Evolutionary conservation across 2,797 vertebrate genomes (phyloP), one percentile per base, ranked within the genome.

Genomic region (Leptodactylus fallax): DNA sequence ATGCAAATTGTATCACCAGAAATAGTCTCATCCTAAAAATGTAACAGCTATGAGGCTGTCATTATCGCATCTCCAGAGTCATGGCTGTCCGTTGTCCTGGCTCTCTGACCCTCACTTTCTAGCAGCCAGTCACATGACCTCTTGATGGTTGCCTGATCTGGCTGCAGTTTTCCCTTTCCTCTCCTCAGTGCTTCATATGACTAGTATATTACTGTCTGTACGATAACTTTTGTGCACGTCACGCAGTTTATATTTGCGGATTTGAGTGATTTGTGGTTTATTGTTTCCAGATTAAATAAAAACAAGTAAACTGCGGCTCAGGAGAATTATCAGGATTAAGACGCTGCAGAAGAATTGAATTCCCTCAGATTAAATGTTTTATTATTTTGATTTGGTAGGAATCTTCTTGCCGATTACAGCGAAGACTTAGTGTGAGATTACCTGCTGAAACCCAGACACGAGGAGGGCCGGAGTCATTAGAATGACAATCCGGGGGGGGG

Each of bases 211-310:
- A 45, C 69, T 17, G 25, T 71, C 67, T 71, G 6, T 71, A 19
- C 45, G 7, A 21, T 19, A 14, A 47, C 69, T 45, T 72, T 47
- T 9, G 69, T 27, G 69, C 69, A 45, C 27, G 69, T 47, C 69
- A 9, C 36, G 7, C 16, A 3, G 14, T 17, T 72, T 45, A 47
- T 72, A 36, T 72, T 72, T 1, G 7, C 69, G 14, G 36, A 72
- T 17, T 19, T 17, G 8, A 67, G 65, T 67, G 65, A 45, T 47
- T 72, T 72, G 23, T 9, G 9, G 14, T 74, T 74, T 74, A 74
- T 74, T 74, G 71, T 74, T 49, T n/a, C 49, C 45, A 51, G 71
- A 74, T 74, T 49, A 49, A 72, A 72, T 45, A 72, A 72, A 72
- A 47, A 72, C 36, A 72, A 72, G 45, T 72, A 72, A 72, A 72